Conservation (phyloP, 2,888 invertebrate species). For the Parasteatoda lunata region DNA sequence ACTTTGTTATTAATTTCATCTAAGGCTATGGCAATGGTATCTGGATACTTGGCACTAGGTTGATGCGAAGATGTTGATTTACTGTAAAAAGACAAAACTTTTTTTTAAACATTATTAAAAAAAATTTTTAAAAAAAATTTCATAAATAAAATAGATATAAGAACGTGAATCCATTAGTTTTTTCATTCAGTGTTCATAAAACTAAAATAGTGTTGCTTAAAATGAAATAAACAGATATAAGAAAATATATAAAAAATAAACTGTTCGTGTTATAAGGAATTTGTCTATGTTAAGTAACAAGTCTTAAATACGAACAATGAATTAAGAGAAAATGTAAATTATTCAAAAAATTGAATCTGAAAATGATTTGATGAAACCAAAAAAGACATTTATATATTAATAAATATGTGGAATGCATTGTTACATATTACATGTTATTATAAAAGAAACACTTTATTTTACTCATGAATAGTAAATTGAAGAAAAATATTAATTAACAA, state of each 20-base stretch:
- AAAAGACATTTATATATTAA: not conserved
- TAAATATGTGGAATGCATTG: not conserved
- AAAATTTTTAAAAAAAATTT: not conserved
- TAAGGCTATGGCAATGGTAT: conserved; percentile 92
- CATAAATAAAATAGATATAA: not conserved
- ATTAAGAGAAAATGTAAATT: too few species aligned
- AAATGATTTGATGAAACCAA: too few species aligned
- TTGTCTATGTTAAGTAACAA: too few species aligned
- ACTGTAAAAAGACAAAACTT: conserved; percentile 22
- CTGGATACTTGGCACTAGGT: conserved; percentile 89
- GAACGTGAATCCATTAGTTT: not conserved
- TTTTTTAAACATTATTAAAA: not conserved
- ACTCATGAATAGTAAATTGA: too few species aligned
- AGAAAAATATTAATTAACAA: too few species aligned
- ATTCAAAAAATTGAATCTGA: too few species aligned
- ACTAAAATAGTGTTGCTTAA: not conserved
- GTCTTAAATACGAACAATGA: too few species aligned
- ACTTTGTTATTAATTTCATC: conserved; percentile 90
- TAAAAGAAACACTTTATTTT: too few species aligned
- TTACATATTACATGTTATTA: too few species aligned
- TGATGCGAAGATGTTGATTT: conserved; percentile 55
- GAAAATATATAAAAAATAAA: too few species aligned
- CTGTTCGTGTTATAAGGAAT: too few species aligned
- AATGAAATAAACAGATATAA: not conserved
- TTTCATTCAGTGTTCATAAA: not conserved